Evolutionary conservation across 2,797 vertebrate species (phyloP).

Genomic region (Picus viridis): DNA sequence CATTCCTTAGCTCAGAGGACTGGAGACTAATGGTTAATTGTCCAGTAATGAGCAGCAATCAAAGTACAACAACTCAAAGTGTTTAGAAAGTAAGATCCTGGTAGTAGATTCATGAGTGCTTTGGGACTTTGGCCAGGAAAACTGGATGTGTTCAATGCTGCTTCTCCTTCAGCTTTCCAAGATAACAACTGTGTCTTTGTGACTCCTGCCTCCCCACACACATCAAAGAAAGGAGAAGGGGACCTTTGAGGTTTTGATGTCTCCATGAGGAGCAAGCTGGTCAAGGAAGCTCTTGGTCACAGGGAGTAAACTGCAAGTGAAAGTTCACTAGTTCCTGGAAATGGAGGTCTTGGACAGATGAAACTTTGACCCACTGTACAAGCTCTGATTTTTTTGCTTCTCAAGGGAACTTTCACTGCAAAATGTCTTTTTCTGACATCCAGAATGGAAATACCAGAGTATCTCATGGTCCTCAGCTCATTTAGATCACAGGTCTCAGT

Average conservation of each 20-base stretch:
- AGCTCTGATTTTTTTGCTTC: not conserved
- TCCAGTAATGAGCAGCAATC: no score
- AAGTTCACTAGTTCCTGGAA: not conserved
- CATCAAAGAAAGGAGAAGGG: not conserved
- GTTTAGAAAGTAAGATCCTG: no score
- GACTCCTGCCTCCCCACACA: not conserved
- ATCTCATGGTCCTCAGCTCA: not conserved
- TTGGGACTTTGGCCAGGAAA: not conserved
- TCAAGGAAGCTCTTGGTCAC: not conserved
- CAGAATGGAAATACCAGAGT: not conserved
- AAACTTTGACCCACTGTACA: not conserved
- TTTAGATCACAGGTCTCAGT: not conserved
- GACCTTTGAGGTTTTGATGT: not conserved
- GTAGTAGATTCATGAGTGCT: not conserved
- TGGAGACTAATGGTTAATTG: rapidly evolving
- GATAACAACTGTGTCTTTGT: not conserved
- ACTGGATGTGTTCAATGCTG: not conserved
- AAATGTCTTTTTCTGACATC: not conserved
- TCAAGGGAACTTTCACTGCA: not conserved
- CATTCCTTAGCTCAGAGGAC: not conserved
- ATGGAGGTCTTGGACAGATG: not conserved
- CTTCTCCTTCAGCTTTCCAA: not conserved
- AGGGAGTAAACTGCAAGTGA: not conserved
- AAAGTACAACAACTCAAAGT: not conserved
- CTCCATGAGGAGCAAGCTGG: not conserved